Evolutionary conservation across 1,140 invertebrate species (phyloP).

Genomic region (Pogonomyrmex barbatus): DNA sequence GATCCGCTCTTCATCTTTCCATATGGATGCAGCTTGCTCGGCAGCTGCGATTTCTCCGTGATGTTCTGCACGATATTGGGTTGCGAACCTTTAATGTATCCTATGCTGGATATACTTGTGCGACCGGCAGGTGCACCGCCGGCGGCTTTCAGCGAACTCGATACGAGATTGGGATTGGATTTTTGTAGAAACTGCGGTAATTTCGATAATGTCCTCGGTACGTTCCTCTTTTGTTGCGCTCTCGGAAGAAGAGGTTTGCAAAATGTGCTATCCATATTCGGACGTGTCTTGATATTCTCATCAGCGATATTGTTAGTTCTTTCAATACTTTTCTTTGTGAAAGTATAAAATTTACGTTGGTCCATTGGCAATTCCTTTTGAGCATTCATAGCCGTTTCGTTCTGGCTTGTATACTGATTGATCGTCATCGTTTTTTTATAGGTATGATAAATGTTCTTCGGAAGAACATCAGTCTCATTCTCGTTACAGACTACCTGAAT

Average conservation of each 20-base stretch:
- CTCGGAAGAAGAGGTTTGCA: conserved; percentile 63
- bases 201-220: conserved; percentile 77
- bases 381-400: not conserved
- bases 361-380: conserved; percentile 39
- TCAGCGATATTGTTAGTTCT: conserved; percentile 37
- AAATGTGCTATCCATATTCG: conserved; percentile 65
- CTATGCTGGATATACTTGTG: conserved; percentile 59
- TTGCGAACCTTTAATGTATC: conserved; percentile 79
- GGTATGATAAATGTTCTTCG: conserved; percentile 72
- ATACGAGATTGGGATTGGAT: conserved; percentile 84
- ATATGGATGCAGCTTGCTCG: conserved; percentile 69
- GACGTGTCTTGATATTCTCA: conserved; percentile 50
- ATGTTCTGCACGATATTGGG: conserved; percentile 76
- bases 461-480: conserved; percentile 43
- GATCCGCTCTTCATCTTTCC: conserved; percentile 79
- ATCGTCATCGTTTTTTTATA: conserved; percentile 70
- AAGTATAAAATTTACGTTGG: conserved; percentile 75
- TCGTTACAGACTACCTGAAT: conserved; percentile 19
- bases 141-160: conserved; percentile 71
- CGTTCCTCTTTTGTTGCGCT: conserved; percentile 65
- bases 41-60: conserved; percentile 57
- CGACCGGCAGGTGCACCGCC: conserved; percentile 29
- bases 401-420: conserved; percentile 22
- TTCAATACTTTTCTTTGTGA: conserved; percentile 71
- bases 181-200: conserved; percentile 83